Evolutionary conservation across 2,797 vertebrate genomes (phyloP).

Genomic region (Coregonus suidteri): DNA sequence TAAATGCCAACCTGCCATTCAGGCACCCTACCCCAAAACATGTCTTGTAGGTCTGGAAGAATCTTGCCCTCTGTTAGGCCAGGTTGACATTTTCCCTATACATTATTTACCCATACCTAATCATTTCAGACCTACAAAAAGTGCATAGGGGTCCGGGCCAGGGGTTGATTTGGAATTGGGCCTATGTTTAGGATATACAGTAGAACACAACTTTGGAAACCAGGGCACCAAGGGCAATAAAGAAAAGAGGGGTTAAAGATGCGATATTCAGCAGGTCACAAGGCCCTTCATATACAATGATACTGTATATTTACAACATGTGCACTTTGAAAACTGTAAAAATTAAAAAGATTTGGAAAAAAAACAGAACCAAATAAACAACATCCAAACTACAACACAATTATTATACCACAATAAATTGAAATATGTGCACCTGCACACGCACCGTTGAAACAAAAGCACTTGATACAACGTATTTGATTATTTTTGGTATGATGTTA

Average conservation of each 20-base stretch:
- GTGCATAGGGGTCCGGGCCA: neutral
- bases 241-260: constrained; percentile 49
- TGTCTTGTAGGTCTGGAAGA: neutral
- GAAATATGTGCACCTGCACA: constrained; percentile 72
- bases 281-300: constrained; percentile 72
- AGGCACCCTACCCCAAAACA: neutral
- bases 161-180: neutral
- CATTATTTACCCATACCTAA: neutral
- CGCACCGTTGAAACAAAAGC: constrained; percentile 72
- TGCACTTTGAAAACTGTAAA: constrained; percentile 70
- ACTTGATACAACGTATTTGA: constrained; percentile 76
- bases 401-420: constrained; percentile 66
- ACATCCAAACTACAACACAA: constrained; percentile 58
- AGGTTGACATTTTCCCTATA: neutral
- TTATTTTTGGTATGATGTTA: constrained; percentile 79
- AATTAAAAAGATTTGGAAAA: constrained; percentile 14
- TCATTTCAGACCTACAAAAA: neutral
- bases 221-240: constrained; percentile 33
- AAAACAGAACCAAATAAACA: constrained; percentile 56
- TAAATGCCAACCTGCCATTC: too few relatives aligned
- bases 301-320: constrained; percentile 62
- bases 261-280: constrained; percentile 60
- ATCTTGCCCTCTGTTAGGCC: neutral
- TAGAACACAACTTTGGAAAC: constrained; percentile 49
- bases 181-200: constrained; percentile 38